These are phyloP conservation scores for Spondyliosoma cantharus DNA, from an alignment of 2,797 vertebrate species.

Conservation along the genomic window DNA sequence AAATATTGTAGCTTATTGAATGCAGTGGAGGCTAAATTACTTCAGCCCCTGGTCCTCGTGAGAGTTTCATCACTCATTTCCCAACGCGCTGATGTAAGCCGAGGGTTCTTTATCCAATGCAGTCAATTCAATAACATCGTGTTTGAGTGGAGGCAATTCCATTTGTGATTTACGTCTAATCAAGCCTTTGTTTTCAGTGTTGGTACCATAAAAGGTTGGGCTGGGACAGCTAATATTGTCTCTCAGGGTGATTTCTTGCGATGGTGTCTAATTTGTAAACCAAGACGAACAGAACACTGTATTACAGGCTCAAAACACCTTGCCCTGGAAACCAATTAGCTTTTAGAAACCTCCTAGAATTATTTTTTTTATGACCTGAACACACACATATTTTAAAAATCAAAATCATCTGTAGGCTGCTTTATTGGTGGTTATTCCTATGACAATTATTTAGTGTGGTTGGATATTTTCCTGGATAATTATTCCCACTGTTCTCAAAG, in stretches of 20 bases:
- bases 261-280: not conserved
- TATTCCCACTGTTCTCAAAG: constrained; percentile 18
- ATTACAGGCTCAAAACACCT: not conserved
- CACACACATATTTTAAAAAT: not conserved
- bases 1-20: constrained; percentile 16
- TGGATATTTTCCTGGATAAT: constrained; percentile 10
- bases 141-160: not conserved
- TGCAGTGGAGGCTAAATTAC: not conserved
- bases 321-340: not conserved
- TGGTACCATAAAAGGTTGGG: not conserved
- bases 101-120: constrained; percentile 4
- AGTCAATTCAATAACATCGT: constrained; percentile 16
- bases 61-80: constrained; percentile 21
- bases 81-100: not conserved
- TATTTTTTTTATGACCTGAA: not conserved
- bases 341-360: not conserved
- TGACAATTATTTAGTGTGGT: not conserved
- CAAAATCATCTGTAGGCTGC: not conserved
- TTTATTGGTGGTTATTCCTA: not conserved
- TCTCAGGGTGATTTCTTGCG: not conserved
- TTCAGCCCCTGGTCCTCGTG: constrained; percentile 12
- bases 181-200: not conserved
- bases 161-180: not conserved
- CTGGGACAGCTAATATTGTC: not conserved
- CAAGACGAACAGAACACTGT: not conserved